These are phyloP conservation scores for Pediacus dermestoides DNA, from an alignment of 2,888 invertebrate genomes.

Conservation along the genomic window DNA sequence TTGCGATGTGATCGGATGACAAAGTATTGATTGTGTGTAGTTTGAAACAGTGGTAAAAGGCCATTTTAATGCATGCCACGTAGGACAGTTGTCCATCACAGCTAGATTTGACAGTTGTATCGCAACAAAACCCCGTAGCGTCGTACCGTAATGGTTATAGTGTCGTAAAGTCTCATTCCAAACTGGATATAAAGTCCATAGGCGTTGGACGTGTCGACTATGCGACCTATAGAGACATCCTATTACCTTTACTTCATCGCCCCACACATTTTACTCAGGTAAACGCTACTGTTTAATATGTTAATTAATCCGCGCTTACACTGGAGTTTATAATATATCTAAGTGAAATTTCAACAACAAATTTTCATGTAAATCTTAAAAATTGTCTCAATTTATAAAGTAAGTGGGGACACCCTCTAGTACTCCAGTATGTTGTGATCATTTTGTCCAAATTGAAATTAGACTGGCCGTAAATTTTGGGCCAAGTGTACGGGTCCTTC, in stretches of 20 bases:
- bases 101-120: conserved; percentile 43
- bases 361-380: no score
- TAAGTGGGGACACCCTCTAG: no score
- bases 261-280: no score
- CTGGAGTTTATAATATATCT: no score
- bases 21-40: conserved; percentile 25
- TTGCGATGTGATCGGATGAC: no score
- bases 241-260: no score
- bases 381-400: no score
- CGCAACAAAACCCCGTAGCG: conserved; percentile 42
- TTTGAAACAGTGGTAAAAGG: conserved; percentile 24
- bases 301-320: no score
- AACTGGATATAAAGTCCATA: conserved; percentile 47
- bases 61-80: conserved; percentile 36
- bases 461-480: neutral
- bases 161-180: conserved; percentile 48
- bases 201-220: conserved; percentile 45
- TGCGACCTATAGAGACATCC: conserved; percentile 7
- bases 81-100: conserved; percentile 44
- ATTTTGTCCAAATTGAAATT: no score
- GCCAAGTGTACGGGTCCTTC: neutral
- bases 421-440: no score
- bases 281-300: no score
- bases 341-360: no score
- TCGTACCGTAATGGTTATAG: conserved; percentile 41